Evolutionary conservation across 2,113 vertebrate genomes (phyloP), one percentile per base, ranked within the genome.

Genomic region (Platichthys flesus): DNA sequence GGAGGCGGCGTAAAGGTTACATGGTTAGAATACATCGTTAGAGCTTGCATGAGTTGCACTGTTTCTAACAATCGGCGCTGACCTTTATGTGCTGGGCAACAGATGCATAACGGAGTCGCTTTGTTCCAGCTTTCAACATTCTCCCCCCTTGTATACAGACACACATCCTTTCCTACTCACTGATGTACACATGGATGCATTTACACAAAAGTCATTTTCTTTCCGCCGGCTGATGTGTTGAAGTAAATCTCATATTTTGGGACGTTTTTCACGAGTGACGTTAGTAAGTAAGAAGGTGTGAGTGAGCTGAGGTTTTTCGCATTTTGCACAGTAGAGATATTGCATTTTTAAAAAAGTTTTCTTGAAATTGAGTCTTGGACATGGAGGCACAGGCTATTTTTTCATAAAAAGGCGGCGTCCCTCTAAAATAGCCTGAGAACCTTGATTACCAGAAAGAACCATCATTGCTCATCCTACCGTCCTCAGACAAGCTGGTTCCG

Each of bases 11-110:
- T 60, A 73, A 59, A 10, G 80, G 64, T 85, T 56, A 71, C 7
- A 13, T 20, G 37, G 40, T 45, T 20, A 1, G 42, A 65, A 6
- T 59, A 65, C 37, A 23, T 59, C n/a, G 69, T 60, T 15, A 49
- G 31, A 31, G 31, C 31, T 23, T 15, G 52, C 31, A 7, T 6
- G 31, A 31, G 31, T 4, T 4, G 0, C 10, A 12, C 2, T 18
- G 13, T 78, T 35, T 47, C 21, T 72, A 28, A 76, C 67, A 86
- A 82, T 79, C 86, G 80, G 64, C 42, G 16, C 4, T 87, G 87
- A 83, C 85, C 82, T 89, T 82, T 87, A 67, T 40, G 15, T 64
- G 28, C 65, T 31, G 37, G 24, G 52, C 60, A 70, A 51, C 75
- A 73, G 62, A 82, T 84, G 65, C 40, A 47, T 66, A 69, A 55